Evolutionary conservation across 2,113 vertebrate species (phyloP).

Genomic region (Vidua chalybeata): DNA sequence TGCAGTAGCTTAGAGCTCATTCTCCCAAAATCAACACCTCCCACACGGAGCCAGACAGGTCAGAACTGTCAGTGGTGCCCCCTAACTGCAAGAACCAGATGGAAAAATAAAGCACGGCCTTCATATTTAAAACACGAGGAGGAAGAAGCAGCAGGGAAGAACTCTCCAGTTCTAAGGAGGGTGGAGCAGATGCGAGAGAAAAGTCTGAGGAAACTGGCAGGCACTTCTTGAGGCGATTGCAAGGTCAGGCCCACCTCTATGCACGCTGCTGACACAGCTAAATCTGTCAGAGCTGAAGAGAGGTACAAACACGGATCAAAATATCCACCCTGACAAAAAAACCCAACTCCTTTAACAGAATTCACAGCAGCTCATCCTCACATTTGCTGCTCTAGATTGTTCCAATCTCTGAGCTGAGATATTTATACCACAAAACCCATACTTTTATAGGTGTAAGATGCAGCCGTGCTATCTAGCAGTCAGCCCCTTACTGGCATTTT

Average conservation of each 20-base stretch:
- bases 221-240: slow-evolving; percentile 35
- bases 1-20: slow-evolving; percentile 7
- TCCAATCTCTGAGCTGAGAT: background rate
- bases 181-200: slow-evolving; percentile 42
- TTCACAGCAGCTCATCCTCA: slow-evolving; percentile 7
- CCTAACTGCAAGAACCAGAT: slow-evolving; percentile 40
- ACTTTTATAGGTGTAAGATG: slow-evolving; percentile 1
- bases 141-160: slow-evolving; percentile 5
- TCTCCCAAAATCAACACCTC: slow-evolving; percentile 30
- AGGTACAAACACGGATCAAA: slow-evolving; percentile 12
- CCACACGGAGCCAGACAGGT: slow-evolving; percentile 22
- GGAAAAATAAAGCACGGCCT: slow-evolving; percentile 42
- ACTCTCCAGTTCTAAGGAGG: background rate
- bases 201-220: slow-evolving; percentile 53
- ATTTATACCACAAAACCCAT: slow-evolving; percentile 9
- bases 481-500: background rate
- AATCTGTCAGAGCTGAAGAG: slow-evolving; percentile 3
- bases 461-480: background rate
- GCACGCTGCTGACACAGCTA: slow-evolving; percentile 55
- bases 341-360: background rate
- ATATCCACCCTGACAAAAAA: slow-evolving; percentile 1
- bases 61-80: slow-evolving; percentile 30
- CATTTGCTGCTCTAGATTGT: slow-evolving; percentile 34
- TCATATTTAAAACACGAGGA: slow-evolving; percentile 22
- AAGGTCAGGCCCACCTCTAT: slow-evolving; percentile 65